Evolutionary conservation across 2,113 vertebrate genomes (phyloP).

Genomic region (Theristicus caerulescens): DNA sequence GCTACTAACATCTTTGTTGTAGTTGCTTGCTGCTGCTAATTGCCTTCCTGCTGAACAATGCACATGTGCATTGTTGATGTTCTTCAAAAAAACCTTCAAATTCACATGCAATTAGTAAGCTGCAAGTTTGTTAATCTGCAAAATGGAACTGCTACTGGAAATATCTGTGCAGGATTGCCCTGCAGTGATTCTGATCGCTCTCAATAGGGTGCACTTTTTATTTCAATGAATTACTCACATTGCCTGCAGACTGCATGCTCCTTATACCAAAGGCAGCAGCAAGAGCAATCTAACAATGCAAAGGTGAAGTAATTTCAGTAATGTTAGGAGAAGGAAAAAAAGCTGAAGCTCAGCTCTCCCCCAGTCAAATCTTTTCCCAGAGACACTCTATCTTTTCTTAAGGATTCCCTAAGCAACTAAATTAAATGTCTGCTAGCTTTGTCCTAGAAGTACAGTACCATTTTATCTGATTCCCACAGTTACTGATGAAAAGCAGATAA

Average conservation of each 20-base stretch:
- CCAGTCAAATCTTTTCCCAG: not conserved
- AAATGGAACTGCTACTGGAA: not conserved
- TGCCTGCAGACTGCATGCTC: not conserved
- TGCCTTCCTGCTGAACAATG: not conserved
- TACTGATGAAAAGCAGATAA: not conserved
- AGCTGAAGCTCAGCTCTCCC: not conserved
- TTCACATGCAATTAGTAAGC: not conserved
- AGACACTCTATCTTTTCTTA: not conserved
- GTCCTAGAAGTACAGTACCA: not conserved
- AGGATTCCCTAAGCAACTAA: not conserved
- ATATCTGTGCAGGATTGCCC: not conserved
- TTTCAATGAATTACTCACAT: not conserved
- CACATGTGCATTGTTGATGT: fast-evolving
- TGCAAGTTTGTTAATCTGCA: not conserved
- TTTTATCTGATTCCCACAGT: not conserved
- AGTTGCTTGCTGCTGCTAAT: not conserved
- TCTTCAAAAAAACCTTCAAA: not conserved
- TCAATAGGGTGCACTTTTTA: not conserved
- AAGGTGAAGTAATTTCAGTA: not conserved
- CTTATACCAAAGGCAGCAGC: not conserved
- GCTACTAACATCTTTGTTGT: not conserved
- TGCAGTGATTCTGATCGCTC: no score
- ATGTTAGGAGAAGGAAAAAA: not conserved
- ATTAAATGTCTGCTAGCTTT: not conserved
- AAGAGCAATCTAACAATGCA: not conserved